Evolutionary conservation across 2,113 vertebrate species (phyloP).

Genomic region (Dolichotis patagonum): DNA sequence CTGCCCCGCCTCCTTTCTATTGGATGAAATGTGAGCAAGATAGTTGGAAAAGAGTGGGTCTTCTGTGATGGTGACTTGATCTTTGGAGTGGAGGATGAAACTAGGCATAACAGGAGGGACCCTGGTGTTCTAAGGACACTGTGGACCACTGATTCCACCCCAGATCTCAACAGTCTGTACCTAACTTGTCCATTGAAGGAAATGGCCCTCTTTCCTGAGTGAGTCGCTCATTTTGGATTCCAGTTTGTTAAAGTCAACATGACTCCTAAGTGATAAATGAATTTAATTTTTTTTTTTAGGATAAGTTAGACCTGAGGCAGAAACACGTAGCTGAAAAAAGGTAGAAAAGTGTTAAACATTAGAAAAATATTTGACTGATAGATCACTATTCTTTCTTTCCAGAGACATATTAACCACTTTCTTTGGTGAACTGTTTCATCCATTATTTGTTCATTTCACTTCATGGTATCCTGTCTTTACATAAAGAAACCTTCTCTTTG

Average conservation of each 20-base stretch:
- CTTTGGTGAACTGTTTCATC: background rate
- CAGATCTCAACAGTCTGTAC: background rate
- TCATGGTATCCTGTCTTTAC: background rate
- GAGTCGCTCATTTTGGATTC: background rate
- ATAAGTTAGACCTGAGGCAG: background rate
- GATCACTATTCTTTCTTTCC: background rate
- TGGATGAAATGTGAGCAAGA: background rate
- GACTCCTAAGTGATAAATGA: background rate
- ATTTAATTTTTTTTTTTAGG: background rate
- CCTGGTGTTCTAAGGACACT: accelerated
- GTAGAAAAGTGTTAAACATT: background rate
- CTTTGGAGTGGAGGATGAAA: background rate
- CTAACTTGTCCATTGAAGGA: background rate
- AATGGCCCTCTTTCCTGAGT: background rate
- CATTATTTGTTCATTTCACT: background rate
- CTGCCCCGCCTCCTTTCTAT: background rate
- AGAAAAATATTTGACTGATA: background rate
- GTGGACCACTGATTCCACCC: background rate
- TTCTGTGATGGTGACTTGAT: background rate
- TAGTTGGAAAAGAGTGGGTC: background rate
- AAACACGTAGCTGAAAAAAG: background rate
- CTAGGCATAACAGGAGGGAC: background rate
- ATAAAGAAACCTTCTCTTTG: background rate
- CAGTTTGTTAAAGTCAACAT: background rate
- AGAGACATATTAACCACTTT: background rate